These are phyloP conservation scores for Synergus laeviventris DNA, from an alignment of 2,888 invertebrate genomes.

Conservation along the genomic window DNA sequence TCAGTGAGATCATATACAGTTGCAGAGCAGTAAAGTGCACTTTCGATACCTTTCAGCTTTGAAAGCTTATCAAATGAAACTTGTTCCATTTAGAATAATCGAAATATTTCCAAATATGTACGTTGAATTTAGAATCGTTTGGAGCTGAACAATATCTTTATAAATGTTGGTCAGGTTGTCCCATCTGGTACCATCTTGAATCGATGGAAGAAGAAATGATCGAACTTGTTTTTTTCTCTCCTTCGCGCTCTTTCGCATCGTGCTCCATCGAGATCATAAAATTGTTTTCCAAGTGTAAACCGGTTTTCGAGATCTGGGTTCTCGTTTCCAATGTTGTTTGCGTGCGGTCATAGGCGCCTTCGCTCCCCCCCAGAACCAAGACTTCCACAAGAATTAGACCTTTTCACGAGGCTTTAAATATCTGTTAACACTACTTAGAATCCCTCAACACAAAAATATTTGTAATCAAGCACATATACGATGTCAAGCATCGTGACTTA, in stretches of 20 bases:
- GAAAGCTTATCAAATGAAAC: neutral
- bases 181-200: slow-evolving; percentile 1
- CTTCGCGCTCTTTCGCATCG: slow-evolving; percentile 30
- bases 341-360: slow-evolving; percentile 72
- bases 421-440: neutral
- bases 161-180: neutral
- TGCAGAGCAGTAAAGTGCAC: too few species aligned
- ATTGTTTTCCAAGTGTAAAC: slow-evolving; percentile 71
- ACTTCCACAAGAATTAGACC: slow-evolving; percentile 5
- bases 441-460: slow-evolving; percentile 21
- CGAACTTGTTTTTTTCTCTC: slow-evolving; percentile 31
- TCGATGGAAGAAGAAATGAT: slow-evolving; percentile 19
- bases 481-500: neutral
- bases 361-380: slow-evolving; percentile 50
- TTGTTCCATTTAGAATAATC: neutral
- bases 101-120: neutral
- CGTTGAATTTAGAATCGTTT: neutral
- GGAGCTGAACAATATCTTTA: neutral
- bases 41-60: too few species aligned
- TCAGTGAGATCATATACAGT: neutral
- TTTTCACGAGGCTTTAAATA: neutral
- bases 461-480: slow-evolving; percentile 16
- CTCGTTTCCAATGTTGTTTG: slow-evolving; percentile 72
- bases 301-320: slow-evolving; percentile 70
- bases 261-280: slow-evolving; percentile 66